These are phyloP conservation scores for Stichopus horrens DNA, from an alignment of 53 echinoderm and acorn worm species.

Conservation along the genomic window DNA sequence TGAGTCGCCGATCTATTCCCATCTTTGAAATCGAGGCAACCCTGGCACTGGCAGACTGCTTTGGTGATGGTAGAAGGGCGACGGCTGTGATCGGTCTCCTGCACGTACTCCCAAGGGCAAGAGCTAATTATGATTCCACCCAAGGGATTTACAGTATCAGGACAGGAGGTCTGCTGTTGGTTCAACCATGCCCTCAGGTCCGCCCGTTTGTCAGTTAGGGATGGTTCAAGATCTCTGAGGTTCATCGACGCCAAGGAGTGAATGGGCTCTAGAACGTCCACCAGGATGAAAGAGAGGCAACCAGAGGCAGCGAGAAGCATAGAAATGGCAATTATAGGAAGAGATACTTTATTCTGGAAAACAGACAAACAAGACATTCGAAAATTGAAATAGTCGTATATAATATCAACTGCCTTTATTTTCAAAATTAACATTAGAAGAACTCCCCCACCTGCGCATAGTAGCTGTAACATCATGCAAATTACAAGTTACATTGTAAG, in stretches of 20 bases:
- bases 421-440: too few species aligned
- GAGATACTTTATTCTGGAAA: neutral
- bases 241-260: conserved; percentile 12
- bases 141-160: neutral
- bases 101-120: conserved; percentile 14
- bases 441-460: too few species aligned
- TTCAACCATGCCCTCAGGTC: neutral
- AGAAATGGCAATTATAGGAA: neutral
- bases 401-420: too few species aligned
- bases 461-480: too few species aligned
- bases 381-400: too few species aligned
- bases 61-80: conserved; percentile 21
- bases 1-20: neutral
- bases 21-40: neutral
- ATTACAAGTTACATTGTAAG: too few species aligned
- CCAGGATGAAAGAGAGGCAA: conserved; percentile 12
- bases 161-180: neutral
- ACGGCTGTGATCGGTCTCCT: neutral
- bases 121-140: neutral
- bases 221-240: conserved; percentile 3
- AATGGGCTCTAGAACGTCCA: conserved; percentile 26
- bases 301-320: neutral
- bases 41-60: conserved; percentile 20
- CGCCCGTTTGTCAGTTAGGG: neutral
- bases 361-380: too few species aligned